phyloP scores from a whole-genome alignment of 2,888 invertebrate species.

The Eulithis prunata region DNA sequence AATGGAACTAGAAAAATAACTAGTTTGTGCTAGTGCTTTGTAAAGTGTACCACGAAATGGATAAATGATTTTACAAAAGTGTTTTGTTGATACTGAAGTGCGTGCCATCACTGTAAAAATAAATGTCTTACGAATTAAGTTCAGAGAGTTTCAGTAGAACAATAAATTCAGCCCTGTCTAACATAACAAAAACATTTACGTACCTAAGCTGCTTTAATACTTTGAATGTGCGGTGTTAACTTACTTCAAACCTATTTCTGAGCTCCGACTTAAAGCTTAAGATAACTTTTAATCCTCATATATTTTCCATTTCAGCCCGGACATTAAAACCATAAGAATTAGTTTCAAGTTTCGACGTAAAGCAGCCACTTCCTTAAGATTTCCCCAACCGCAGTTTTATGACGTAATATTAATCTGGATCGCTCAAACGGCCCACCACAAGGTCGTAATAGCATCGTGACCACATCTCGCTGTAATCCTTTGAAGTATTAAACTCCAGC shows the following conservation, averaged over 20 bases:
- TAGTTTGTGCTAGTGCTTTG: no score
- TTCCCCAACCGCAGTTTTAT: constrained; percentile 37
- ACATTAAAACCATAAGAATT: constrained; percentile 33
- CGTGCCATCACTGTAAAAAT: no score
- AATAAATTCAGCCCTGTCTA: constrained; percentile 9
- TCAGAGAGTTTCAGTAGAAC: neutral
- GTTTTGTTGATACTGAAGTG: no score
- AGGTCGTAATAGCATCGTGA: constrained; percentile 61
- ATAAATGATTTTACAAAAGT: no score
- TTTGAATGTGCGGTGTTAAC: constrained; percentile 12
- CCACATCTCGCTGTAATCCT: constrained; percentile 74
- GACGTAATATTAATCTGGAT: constrained; percentile 59
- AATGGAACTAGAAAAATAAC: neutral
- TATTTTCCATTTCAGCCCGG: constrained; percentile 15
- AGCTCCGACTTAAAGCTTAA: constrained; percentile 23
- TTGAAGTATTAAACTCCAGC: constrained; percentile 76
- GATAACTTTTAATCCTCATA: constrained; percentile 26
- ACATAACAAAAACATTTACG: constrained; percentile 7
- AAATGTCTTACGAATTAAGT: neutral
- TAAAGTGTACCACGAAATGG: no score
- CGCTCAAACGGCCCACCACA: constrained; percentile 51
- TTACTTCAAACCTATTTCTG: constrained; percentile 22
- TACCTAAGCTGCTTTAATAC: constrained; percentile 10
- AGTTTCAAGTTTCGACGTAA: constrained; percentile 28
- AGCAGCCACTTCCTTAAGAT: constrained; percentile 28